Evolutionary conservation across 2,797 vertebrate genomes (phyloP), one percentile per base, ranked within the genome.

Genomic region (Rhabdomys pumilio): DNA sequence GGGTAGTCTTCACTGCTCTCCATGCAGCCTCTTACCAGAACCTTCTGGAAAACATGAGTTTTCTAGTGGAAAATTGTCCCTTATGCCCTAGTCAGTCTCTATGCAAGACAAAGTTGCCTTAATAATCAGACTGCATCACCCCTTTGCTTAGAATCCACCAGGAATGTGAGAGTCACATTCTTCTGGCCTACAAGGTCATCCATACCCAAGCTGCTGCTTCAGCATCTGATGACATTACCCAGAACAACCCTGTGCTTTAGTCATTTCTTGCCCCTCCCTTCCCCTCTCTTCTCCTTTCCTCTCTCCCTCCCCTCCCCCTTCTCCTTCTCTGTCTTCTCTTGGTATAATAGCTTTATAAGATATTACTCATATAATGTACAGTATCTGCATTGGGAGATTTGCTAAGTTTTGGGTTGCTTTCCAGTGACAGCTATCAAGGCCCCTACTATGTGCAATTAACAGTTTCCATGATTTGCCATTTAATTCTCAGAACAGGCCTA

Each of bases 361-460:
- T 61, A 59, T 31, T 24, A 50, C 17, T 53, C 47, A 38, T 22
- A 47, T 50, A 38, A 7, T 12, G 12, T 19, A 24, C 0, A 38
- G 24, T 50, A 94, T 72, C 20, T 53, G 19, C 55, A 85, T 90
- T 79, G 88, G 72, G 57, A 84, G 59, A 65, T 55, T 79, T 55
- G 73, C 17, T 89, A 20, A 72, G 38, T 82, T 75, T 85, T 90
- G n/a, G 88, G 85, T 91, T 90, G 57, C 15, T 94, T 93, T 94
- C 86, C 91, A 91, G 15, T 47, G 29, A 92, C 14, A 83, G 44
- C 41, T 53, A 90, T 63, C 65, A 77, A 41, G 75, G 24, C 11
- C 63, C 26, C 85, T 77, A 76, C 59, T 19, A 13, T 22, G 6
- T 26, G 6, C 59, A 87, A 57, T 88, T 83, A 94, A 55, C 13